Evolutionary conservation across 2,113 vertebrate species (phyloP).

Genomic region (Ahaetulla prasina): DNA sequence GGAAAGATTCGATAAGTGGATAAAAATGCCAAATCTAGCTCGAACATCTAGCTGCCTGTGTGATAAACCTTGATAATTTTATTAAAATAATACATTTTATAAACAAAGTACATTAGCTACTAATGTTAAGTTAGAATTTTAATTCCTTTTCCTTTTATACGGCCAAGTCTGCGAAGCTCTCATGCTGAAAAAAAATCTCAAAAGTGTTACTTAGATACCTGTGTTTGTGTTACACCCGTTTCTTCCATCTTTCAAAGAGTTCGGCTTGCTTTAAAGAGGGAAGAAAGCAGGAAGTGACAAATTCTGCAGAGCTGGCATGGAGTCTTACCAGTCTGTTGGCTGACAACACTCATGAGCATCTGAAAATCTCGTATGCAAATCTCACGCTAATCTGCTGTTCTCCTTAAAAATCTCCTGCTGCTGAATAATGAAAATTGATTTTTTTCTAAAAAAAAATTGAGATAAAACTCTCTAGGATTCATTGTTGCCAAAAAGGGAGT

Average conservation of each 20-base stretch:
- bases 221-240: neutral
- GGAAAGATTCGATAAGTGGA: too few species aligned
- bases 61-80: too few species aligned
- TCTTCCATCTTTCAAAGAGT: neutral
- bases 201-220: neutral
- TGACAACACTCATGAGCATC: neutral
- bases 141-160: too few species aligned
- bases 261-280: neutral
- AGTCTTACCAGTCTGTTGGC: slow-evolving; percentile 3
- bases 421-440: neutral
- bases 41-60: too few species aligned
- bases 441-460: neutral
- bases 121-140: too few species aligned
- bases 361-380: slow-evolving; percentile 6
- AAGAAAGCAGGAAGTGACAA: neutral
- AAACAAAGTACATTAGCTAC: neutral
- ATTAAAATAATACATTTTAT: neutral
- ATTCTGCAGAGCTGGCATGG: slow-evolving; percentile 14
- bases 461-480: neutral
- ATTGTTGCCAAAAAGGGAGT: neutral
- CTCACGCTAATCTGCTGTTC: neutral
- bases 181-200: neutral
- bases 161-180: neutral
- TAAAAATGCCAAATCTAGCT: too few species aligned
- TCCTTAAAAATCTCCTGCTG: slow-evolving; percentile 16